A percentile compares a stretch with the other conserved stretches of the same genome.
These are phyloP conservation scores for Apotomis turbidana DNA, from an alignment of 2,888 invertebrate genomes.

Conservation along the genomic window DNA sequence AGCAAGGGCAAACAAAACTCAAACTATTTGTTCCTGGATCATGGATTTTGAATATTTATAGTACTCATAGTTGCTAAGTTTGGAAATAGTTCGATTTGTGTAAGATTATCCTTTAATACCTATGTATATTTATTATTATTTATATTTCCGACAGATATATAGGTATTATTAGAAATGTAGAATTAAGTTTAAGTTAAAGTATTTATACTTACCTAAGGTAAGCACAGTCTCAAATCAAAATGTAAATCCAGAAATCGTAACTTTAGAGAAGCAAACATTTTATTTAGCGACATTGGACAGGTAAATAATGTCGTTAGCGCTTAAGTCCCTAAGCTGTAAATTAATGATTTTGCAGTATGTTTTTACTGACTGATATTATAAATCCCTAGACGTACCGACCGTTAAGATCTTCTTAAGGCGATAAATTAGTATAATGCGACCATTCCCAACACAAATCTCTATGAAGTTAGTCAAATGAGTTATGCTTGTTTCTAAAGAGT, in stretches of 20 bases:
- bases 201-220: neutral
- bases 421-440: conserved; percentile 83
- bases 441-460: conserved; percentile 77
- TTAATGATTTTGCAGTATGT: conserved; percentile 45
- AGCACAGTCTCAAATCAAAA: conserved; percentile 45
- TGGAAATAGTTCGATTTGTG: too few relatives aligned
- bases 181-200: neutral
- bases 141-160: too few relatives aligned
- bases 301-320: conserved; percentile 28
- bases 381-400: conserved; percentile 69
- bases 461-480: conserved; percentile 73
- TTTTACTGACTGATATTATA: conserved; percentile 57
- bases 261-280: conserved; percentile 1
- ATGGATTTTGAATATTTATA: too few relatives aligned
- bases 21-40: too few relatives aligned
- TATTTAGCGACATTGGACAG: conserved; percentile 17
- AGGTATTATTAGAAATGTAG: too few relatives aligned
- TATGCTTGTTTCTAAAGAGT: conserved; percentile 78
- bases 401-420: conserved; percentile 75
- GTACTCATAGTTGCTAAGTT: too few relatives aligned
- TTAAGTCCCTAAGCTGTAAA: conserved; percentile 40
- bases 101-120: too few relatives aligned
- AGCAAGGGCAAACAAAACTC: too few relatives aligned
- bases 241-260: conserved; percentile 10
- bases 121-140: neutral